Conservation (phyloP, 2,113 vertebrate genomes). For the Crotalus tigris region DNA sequence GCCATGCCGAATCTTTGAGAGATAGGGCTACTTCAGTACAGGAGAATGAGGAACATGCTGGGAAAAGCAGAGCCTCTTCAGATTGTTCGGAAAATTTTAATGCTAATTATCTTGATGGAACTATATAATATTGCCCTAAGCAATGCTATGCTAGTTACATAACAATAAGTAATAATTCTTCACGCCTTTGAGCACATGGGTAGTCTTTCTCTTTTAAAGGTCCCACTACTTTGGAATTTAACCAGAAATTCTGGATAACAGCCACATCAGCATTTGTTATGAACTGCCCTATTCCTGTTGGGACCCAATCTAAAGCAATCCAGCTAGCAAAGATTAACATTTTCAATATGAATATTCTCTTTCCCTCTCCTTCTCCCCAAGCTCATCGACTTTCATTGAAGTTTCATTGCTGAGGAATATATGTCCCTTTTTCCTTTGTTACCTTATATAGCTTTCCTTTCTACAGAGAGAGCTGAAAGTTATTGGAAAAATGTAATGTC, state of each 20-base stretch:
- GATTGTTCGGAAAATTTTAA: neutral
- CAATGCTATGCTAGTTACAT: neutral
- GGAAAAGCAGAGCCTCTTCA: neutral
- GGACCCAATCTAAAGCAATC: slow-evolving; percentile 38
- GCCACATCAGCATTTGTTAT: slow-evolving; percentile 35
- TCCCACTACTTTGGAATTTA: slow-evolving; percentile 20
- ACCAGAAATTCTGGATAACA: slow-evolving; percentile 29
- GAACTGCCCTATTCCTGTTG: slow-evolving; percentile 46
- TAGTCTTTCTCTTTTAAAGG: neutral
- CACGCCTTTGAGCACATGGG: fast-evolving
- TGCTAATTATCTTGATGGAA: neutral
- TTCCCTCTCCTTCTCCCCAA: neutral
- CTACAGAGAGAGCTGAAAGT: neutral
- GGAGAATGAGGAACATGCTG: neutral
- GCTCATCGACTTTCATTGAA: neutral
- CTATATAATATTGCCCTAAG: neutral
- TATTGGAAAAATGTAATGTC: neutral
- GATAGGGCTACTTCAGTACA: neutral
- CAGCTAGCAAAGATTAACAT: slow-evolving; percentile 23
- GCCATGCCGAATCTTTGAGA: neutral
- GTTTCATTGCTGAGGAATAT: neutral
- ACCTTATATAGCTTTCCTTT: neutral
- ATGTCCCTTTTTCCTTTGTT: neutral
- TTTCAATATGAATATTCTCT: slow-evolving; percentile 30
- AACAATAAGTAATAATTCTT: fast-evolving